Conservation (phyloP, 2,888 invertebrate species). For the Acanthococcus lagerstroemiae region DNA sequence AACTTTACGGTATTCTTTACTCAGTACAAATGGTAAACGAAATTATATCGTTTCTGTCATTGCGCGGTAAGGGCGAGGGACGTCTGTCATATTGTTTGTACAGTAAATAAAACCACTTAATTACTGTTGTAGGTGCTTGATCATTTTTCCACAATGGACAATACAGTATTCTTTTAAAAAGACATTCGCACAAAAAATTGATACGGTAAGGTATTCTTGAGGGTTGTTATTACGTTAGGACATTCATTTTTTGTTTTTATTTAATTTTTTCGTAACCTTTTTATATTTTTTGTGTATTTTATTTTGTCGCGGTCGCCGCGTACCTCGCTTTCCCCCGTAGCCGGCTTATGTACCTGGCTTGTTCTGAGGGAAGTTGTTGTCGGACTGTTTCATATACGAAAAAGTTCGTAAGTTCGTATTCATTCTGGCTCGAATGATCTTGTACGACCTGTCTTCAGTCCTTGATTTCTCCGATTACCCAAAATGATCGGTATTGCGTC, state of each 20-base stretch:
- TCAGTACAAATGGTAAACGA: too few relatives aligned
- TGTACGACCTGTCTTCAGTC: too few relatives aligned
- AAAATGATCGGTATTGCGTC: too few relatives aligned
- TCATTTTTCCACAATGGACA: constrained; percentile 22
- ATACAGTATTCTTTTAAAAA: constrained; percentile 11
- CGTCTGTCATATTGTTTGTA: constrained; percentile 14
- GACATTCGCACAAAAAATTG: constrained; percentile 12
- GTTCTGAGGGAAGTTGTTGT: too few relatives aligned
- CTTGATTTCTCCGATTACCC: too few relatives aligned
- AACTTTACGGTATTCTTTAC: too few relatives aligned
- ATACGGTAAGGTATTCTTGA: constrained; percentile 25
- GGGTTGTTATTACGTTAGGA: constrained; percentile 23
- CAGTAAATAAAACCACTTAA: constrained; percentile 23
- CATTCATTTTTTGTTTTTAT: not conserved
- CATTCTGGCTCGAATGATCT: too few relatives aligned
- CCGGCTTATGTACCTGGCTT: too few relatives aligned
- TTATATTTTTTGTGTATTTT: not conserved
- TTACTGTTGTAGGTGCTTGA: constrained; percentile 31
- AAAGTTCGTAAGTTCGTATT: too few relatives aligned
- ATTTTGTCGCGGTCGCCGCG: not conserved
- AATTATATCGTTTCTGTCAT: too few relatives aligned
- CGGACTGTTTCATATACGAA: too few relatives aligned
- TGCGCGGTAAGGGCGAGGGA: constrained; percentile 10
- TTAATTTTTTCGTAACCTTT: constrained; percentile 3
- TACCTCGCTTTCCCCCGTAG: too few relatives aligned